Percentiles rank a stretch among this genome's conserved stretches.
phyloP scores from a whole-genome alignment of 2,888 invertebrate genomes.

The Drosophila kambysellisi region DNA sequence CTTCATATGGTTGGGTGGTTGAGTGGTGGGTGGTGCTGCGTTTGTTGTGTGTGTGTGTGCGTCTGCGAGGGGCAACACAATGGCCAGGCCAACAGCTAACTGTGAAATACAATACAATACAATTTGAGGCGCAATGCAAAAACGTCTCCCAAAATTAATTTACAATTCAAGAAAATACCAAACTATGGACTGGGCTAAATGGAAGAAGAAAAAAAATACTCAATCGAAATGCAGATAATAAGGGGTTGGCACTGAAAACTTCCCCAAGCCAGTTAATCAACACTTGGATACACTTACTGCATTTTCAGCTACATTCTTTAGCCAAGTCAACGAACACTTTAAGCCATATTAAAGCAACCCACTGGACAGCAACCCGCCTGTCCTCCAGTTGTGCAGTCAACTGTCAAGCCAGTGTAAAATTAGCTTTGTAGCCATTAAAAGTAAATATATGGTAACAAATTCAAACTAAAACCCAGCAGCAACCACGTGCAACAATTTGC shows the following conservation, averaged over 20 bases:
- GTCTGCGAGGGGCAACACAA: constrained; percentile 33
- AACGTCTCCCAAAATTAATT: constrained; percentile 55
- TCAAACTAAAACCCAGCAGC: constrained; percentile 37
- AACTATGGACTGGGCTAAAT: constrained; percentile 6
- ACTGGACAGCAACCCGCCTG: not conserved
- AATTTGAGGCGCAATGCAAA: constrained; percentile 45
- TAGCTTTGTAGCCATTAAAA: constrained; percentile 65
- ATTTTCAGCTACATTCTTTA: not conserved
- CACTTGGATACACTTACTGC: not conserved
- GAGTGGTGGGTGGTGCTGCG: constrained; percentile 9
- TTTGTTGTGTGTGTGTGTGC: constrained; percentile 1
- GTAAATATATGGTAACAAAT: constrained; percentile 43
- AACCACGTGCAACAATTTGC: constrained; percentile 66
- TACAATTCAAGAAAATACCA: constrained; percentile 42
- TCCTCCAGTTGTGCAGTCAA: constrained; percentile 52
- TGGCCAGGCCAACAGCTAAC: constrained; percentile 51
- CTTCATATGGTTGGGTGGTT: constrained; percentile 45
- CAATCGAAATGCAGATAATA: constrained; percentile 1
- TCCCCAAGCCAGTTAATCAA: not conserved
- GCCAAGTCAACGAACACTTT: constrained; percentile 20
- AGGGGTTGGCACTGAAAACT: not conserved
- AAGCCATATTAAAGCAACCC: constrained; percentile 24
- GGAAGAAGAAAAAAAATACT: not conserved
- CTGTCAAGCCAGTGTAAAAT: constrained; percentile 72
- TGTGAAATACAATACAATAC: constrained; percentile 72